A percentile compares a stretch with the other conserved stretches of the same genome.
These are phyloP conservation scores for Drosophila mayaguana DNA, from an alignment of 2,888 invertebrate genomes.

Conservation along the genomic window DNA sequence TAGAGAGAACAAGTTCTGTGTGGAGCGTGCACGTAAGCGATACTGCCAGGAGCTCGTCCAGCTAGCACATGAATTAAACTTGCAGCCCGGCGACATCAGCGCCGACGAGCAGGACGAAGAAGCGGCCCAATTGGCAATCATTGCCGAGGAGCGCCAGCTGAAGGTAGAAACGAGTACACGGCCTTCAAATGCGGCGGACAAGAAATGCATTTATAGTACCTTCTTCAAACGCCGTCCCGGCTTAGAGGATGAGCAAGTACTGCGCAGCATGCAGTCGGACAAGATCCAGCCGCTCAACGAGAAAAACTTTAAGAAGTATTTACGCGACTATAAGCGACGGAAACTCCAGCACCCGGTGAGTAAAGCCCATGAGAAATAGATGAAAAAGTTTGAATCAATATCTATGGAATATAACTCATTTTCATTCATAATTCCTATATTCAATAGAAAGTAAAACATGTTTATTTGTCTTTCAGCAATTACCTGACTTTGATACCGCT, in stretches of 20 bases:
- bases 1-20: slow-evolving; percentile 85
- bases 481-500: slow-evolving; percentile 91
- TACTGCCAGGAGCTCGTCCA: slow-evolving; percentile 88
- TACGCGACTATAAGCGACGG: slow-evolving; percentile 90
- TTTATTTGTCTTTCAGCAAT: slow-evolving; percentile 86
- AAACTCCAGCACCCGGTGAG: slow-evolving; percentile 89
- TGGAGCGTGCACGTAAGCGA: slow-evolving; percentile 86
- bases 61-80: slow-evolving; percentile 90
- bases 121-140: slow-evolving; percentile 24
- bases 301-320: slow-evolving; percentile 87
- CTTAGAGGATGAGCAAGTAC: slow-evolving; percentile 72
- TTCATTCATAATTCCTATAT: neutral
- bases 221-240: slow-evolving; percentile 73
- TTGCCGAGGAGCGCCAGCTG: slow-evolving; percentile 43
- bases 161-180: slow-evolving; percentile 33
- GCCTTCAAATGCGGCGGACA: slow-evolving; percentile 68
- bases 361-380: slow-evolving; percentile 19
- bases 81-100: slow-evolving; percentile 86
- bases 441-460: neutral
- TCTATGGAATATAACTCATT: neutral
- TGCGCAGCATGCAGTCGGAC: slow-evolving; percentile 66
- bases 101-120: slow-evolving; percentile 87
- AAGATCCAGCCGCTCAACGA: slow-evolving; percentile 71
- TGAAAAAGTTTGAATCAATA: too few relatives aligned
- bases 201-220: slow-evolving; percentile 81